These are phyloP conservation scores for Stegodyphus dumicola DNA, from an alignment of 1,140 invertebrate genomes.

Conservation along the genomic window DNA sequence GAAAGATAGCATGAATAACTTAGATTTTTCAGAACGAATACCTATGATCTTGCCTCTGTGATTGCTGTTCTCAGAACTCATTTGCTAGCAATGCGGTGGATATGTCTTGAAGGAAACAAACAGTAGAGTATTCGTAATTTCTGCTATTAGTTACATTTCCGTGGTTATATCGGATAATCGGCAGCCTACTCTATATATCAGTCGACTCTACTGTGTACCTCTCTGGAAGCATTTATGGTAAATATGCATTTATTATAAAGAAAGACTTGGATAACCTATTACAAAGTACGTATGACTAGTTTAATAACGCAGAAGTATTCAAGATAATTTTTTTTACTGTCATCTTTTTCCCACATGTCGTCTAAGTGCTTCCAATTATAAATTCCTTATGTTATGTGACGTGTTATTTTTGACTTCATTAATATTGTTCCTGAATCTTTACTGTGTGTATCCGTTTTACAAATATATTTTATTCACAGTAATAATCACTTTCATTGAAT, in stretches of 20 bases:
- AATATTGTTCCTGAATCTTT: neutral
- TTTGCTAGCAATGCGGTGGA: no score
- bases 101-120: neutral
- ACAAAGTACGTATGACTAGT: conserved; percentile 8
- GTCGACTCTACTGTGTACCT: neutral
- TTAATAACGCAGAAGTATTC: neutral
- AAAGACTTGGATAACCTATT: conserved; percentile 35
- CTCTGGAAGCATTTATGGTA: conserved; percentile 34
- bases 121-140: neutral
- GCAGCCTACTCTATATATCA: neutral
- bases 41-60: no score
- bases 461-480: no score
- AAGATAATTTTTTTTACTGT: neutral
- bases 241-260: conserved; percentile 16
- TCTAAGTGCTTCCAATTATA: conserved; percentile 37
- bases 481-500: no score
- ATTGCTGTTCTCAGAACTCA: no score
- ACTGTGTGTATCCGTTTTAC: no score
- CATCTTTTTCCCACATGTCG: conserved; percentile 23
- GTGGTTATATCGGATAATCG: neutral
- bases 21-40: no score
- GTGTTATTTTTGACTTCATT: no score
- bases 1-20: no score
- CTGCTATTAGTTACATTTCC: neutral
- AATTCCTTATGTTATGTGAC: no score